These are phyloP conservation scores for Drosophila yakuba DNA, from an alignment of 1,140 invertebrate species.

Conservation along the genomic window DNA sequence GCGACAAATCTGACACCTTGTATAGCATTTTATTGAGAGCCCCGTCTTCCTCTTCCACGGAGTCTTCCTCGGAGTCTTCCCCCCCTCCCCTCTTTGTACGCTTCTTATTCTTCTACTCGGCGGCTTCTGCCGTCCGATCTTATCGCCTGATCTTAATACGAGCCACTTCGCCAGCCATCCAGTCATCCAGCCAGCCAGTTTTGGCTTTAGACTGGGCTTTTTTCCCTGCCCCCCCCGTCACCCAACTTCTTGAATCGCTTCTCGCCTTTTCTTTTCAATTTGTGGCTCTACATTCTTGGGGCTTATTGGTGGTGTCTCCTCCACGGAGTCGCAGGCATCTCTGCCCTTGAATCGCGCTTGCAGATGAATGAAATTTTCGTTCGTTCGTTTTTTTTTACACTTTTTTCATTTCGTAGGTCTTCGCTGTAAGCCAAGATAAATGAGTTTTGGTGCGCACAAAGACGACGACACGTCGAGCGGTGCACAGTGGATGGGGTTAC, in stretches of 20 bases:
- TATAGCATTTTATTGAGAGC: conserved; percentile 84
- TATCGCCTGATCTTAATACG: conserved; percentile 84
- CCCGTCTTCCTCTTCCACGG: conserved; percentile 5
- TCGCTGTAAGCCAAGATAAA: conserved; percentile 78
- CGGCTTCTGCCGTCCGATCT: conserved; percentile 78
- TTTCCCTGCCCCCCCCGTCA: background rate
- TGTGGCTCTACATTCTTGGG: conserved; percentile 69
- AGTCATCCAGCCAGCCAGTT: background rate
- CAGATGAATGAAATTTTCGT: conserved; percentile 78
- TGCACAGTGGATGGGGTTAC: conserved; percentile 1
- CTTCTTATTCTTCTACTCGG: background rate
- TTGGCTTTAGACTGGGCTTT: conserved; percentile 4
- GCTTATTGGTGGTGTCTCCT: conserved; percentile 57
- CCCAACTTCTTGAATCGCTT: conserved; percentile 1
- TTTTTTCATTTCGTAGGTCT: conserved; percentile 21
- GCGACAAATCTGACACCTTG: conserved; percentile 85
- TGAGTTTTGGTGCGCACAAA: conserved; percentile 81
- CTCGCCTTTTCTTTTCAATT: conserved; percentile 64
- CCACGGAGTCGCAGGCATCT: conserved; percentile 45
- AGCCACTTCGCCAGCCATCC: conserved; percentile 63
- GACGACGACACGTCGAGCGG: conserved; percentile 71
- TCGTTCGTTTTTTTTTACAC: conserved; percentile 26
- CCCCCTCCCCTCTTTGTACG: too few species aligned
- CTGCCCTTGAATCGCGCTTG: conserved; percentile 73
- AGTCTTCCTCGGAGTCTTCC: background rate